phyloP scores from a whole-genome alignment of 2,113 vertebrate species.

The Phylloscopus trochilus region DNA sequence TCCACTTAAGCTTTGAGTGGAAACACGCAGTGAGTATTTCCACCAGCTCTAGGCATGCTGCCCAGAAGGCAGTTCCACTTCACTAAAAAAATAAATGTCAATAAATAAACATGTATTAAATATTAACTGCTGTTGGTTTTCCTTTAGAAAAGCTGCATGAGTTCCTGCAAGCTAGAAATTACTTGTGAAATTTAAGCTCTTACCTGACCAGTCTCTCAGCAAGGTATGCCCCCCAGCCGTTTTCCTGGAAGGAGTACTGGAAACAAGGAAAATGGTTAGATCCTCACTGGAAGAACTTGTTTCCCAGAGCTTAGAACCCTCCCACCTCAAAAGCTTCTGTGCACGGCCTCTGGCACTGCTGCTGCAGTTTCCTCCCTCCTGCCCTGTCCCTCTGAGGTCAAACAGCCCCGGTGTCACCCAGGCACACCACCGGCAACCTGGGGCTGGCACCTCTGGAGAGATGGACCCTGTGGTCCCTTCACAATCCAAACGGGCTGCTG shows the following conservation, averaged over 20 bases:
- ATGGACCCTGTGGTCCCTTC: accelerated
- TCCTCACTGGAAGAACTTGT: neutral
- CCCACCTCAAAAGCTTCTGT: neutral
- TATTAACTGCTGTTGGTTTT: neutral
- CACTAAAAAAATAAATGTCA: neutral
- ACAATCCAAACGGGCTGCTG: neutral
- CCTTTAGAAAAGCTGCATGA: neutral
- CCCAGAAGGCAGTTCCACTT: neutral
- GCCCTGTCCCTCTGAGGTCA: neutral
- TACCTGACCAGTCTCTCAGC: slow-evolving; percentile 86
- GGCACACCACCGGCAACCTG: neutral
- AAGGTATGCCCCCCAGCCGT: slow-evolving; percentile 86
- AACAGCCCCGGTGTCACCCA: neutral
- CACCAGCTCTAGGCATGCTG: neutral
- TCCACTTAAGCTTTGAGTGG: neutral
- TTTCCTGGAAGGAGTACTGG: slow-evolving; percentile 85
- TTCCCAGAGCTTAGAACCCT: neutral
- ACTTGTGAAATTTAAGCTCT: neutral
- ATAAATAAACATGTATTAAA: neutral
- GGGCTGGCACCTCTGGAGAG: neutral
- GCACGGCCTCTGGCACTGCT: neutral
- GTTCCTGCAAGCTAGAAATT: neutral
- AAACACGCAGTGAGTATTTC: neutral
- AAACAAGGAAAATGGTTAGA: neutral
- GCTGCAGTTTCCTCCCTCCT: neutral